Conservation (phyloP, 2,797 vertebrate species). For the Perdix hodgsoniae region DNA sequence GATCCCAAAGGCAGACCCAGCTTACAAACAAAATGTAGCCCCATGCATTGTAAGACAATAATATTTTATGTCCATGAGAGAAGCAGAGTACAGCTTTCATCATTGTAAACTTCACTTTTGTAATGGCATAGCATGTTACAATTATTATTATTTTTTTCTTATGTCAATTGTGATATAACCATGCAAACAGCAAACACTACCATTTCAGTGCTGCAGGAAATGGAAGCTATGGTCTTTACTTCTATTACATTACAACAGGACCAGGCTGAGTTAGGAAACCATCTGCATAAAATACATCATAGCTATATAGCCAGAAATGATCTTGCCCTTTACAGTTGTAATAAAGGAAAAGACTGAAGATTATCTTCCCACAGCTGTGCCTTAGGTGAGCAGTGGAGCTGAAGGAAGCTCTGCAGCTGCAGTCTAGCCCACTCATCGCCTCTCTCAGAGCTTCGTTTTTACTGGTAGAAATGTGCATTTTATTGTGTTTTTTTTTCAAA, state of each 20-base stretch:
- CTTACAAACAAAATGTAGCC: not conserved
- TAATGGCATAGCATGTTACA: no score
- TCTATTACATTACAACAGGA: not conserved
- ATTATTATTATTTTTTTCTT: not conserved
- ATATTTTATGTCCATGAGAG: not conserved
- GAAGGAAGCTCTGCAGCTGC: not conserved
- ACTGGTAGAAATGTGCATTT: not conserved
- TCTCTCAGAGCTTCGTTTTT: not conserved
- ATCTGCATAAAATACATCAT: not conserved
- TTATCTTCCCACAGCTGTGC: not conserved
- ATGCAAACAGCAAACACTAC: not conserved
- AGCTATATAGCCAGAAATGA: not conserved
- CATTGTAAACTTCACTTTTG: not conserved
- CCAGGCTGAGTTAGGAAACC: not conserved
- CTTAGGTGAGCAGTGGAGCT: not conserved
- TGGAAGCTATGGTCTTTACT: not conserved
- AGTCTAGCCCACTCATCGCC: not conserved
- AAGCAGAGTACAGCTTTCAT: not conserved
- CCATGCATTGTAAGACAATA: accelerated
- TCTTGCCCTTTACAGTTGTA: not conserved
- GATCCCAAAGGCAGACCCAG: not conserved
- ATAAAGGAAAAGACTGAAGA: not conserved
- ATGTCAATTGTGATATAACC: accelerated
- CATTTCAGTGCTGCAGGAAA: not conserved
- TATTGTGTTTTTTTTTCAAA: not conserved